Conservation (phyloP, 92 coral and sea anemone species). For the Epizoanthus scotinus region DNA sequence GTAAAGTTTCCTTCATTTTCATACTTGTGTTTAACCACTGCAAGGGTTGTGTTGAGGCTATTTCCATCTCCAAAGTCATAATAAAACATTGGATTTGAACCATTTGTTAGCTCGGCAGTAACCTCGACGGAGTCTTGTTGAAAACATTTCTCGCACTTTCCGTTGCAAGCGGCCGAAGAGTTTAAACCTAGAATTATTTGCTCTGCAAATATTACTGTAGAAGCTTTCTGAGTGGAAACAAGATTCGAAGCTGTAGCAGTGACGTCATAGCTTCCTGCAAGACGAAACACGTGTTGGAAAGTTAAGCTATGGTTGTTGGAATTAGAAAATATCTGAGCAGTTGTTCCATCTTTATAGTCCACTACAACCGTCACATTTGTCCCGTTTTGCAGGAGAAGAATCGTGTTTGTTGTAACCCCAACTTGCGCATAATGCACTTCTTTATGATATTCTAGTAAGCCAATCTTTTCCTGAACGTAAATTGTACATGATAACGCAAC, state of each 20-base stretch:
- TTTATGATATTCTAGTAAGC: conserved; percentile 4
- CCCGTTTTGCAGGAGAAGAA: conserved; percentile 27
- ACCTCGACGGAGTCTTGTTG: conserved; percentile 13
- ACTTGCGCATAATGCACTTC: background rate
- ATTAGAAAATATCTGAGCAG: background rate
- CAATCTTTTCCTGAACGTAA: conserved; percentile 20
- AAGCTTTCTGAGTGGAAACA: conserved; percentile 5
- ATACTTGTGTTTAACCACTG: background rate
- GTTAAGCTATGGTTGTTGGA: background rate
- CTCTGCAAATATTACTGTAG: background rate
- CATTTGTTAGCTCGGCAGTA: background rate
- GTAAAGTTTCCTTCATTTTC: conserved; percentile 13
- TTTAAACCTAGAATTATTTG: conserved; percentile 1
- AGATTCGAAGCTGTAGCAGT: conserved; percentile 15
- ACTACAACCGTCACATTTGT: conserved; percentile 4
- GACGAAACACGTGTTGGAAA: background rate
- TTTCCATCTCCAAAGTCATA: conserved; percentile 29
- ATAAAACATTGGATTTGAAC: background rate
- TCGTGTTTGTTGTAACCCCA: background rate
- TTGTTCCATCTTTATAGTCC: conserved; percentile 21
- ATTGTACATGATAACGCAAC: background rate
- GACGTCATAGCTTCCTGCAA: background rate
- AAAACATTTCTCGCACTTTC: conserved; percentile 24
- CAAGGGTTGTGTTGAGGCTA: background rate
- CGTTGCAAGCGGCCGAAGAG: conserved; percentile 8